Conservation (phyloP, 2,888 invertebrate genomes). For the Synanthedon andrenaeformis region DNA sequence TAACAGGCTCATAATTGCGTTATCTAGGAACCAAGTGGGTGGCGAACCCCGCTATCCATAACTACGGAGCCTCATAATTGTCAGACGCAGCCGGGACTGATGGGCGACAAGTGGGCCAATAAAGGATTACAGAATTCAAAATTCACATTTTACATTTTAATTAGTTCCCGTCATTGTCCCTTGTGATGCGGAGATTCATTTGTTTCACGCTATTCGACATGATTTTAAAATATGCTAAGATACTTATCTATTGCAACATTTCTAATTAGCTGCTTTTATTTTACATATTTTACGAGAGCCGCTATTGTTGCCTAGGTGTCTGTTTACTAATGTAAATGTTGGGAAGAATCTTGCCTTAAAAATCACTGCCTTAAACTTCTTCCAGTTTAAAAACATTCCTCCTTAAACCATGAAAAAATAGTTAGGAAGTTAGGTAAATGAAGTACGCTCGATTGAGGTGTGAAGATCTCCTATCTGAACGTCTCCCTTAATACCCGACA, state of each 20-base stretch:
- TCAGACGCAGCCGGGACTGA: slow-evolving; percentile 30
- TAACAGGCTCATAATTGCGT: slow-evolving; percentile 58
- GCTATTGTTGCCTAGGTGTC: too few species aligned
- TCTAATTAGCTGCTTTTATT: too few species aligned
- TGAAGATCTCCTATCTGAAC: slow-evolving; percentile 16
- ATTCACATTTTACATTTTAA: background rate
- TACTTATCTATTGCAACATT: too few species aligned
- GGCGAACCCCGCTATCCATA: slow-evolving; percentile 49
- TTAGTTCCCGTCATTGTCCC: background rate
- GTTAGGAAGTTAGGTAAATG: slow-evolving; percentile 1
- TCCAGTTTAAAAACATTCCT: too few species aligned
- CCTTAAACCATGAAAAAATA: too few species aligned
- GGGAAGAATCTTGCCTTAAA: too few species aligned
- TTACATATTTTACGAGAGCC: too few species aligned
- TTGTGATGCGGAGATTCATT: background rate
- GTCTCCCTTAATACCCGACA: slow-evolving; percentile 9
- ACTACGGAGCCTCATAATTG: slow-evolving; percentile 55
- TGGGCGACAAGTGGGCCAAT: background rate
- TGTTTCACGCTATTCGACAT: background rate
- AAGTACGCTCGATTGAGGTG: slow-evolving; percentile 16
- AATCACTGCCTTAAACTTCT: too few species aligned
- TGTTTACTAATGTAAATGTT: too few species aligned
- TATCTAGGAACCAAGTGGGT: slow-evolving; percentile 48
- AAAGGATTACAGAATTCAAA: background rate
- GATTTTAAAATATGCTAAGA: too few species aligned